Percentiles rank a stretch among this genome's conserved stretches.
phyloP scores from a whole-genome alignment of 2,113 vertebrate genomes.

The Chlorodrepanis virens region DNA sequence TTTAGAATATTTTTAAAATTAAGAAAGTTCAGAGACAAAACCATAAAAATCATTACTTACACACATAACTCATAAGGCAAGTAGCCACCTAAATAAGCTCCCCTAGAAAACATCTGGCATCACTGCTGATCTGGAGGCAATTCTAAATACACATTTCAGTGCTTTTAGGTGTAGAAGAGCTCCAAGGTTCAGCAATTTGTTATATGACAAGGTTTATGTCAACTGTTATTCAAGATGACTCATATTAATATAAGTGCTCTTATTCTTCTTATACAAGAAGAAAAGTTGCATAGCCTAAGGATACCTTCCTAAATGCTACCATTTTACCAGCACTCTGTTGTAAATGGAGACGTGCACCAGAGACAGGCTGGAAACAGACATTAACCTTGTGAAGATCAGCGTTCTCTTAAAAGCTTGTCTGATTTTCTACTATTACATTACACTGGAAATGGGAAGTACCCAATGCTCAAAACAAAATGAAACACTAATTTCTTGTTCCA shows the following conservation, averaged over 20 bases:
- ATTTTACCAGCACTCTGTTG: not conserved
- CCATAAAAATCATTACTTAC: not conserved
- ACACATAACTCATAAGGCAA: not conserved
- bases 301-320: not conserved
- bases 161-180: not conserved
- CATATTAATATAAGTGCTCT: not conserved
- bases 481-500: not conserved
- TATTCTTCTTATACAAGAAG: not conserved
- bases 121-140: not conserved
- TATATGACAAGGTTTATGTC: not conserved
- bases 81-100: not conserved
- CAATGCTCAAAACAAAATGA: not conserved
- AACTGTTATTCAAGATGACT: slow-evolving; percentile 8
- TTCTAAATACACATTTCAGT: not conserved
- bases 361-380: not conserved
- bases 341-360: not conserved
- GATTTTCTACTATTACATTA: not conserved
- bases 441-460: not conserved
- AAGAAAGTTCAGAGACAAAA: not conserved
- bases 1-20: not conserved
- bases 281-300: not conserved
- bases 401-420: not conserved
- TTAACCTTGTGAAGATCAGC: not conserved
- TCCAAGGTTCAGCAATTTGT: not conserved
- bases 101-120: not conserved